These are phyloP conservation scores for Propsilocerus akamusi DNA, from an alignment of 1,140 invertebrate genomes.

Conservation along the genomic window DNA sequence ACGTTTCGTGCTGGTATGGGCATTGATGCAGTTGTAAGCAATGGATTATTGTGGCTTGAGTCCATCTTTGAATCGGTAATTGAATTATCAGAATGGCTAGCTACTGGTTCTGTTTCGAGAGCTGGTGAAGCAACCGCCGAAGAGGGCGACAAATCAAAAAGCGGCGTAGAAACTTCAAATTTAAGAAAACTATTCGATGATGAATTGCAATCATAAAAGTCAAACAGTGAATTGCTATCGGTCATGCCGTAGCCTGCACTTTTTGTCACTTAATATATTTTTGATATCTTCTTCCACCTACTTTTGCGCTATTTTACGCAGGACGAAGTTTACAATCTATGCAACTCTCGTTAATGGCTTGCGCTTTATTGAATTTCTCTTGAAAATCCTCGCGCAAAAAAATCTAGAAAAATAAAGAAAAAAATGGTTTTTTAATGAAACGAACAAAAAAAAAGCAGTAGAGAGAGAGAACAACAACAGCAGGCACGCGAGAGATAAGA, in stretches of 20 bases:
- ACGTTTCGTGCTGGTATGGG: background rate
- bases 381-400: background rate
- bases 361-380: background rate
- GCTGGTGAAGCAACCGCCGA: background rate
- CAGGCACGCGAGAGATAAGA: too few species aligned
- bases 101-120: background rate
- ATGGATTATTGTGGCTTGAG: background rate
- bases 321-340: background rate
- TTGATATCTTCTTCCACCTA: background rate
- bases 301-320: background rate
- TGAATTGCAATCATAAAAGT: slow-evolving; percentile 2
- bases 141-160: background rate
- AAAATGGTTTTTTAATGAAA: too few species aligned
- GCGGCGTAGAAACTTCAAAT: background rate
- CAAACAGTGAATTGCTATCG: background rate
- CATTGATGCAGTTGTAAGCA: background rate
- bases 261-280: background rate
- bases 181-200: slow-evolving; percentile 1
- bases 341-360: background rate
- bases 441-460: too few species aligned
- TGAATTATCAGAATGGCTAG: background rate
- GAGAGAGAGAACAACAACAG: too few species aligned
- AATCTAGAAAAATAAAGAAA: background rate
- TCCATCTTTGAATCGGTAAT: background rate
- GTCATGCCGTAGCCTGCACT: background rate